phyloP scores from a whole-genome alignment of 1,140 invertebrate species.

The Stegodyphus dumicola region DNA sequence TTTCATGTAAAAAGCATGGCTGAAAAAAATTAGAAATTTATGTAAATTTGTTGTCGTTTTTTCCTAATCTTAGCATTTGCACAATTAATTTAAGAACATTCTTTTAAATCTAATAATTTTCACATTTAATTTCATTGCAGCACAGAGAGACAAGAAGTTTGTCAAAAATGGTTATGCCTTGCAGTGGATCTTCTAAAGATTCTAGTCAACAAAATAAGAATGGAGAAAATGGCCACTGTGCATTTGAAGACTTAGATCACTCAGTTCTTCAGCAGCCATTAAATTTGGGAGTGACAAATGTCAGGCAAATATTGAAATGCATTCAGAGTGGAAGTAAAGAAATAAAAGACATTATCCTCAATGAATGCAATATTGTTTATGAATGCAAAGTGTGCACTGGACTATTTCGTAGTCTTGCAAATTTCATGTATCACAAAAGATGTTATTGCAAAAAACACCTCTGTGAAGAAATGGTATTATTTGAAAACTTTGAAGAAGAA shows the following conservation, averaged over 20 bases:
- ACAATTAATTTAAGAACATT: too few relatives aligned
- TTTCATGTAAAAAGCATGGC: too few relatives aligned
- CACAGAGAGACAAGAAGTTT: too few relatives aligned
- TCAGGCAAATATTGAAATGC: constrained; percentile 60
- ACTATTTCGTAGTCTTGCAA: constrained; percentile 83
- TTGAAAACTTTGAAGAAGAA: constrained; percentile 46
- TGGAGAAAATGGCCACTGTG: constrained; percentile 35
- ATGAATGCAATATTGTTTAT: constrained; percentile 85
- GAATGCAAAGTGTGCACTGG: constrained; percentile 87
- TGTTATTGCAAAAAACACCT: constrained; percentile 75
- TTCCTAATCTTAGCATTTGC: too few relatives aligned
- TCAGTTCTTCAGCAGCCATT: constrained; percentile 58
- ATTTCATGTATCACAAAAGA: constrained; percentile 86
- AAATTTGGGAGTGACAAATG: constrained; percentile 59
- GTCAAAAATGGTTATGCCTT: not conserved
- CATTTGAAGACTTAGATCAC: constrained; percentile 52
- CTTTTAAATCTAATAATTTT: too few relatives aligned
- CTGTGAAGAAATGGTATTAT: constrained; percentile 51
- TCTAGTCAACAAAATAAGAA: constrained; percentile 10
- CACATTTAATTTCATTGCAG: too few relatives aligned
- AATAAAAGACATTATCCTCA: constrained; percentile 75
- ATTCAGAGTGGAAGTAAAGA: constrained; percentile 68
- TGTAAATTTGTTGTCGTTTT: too few relatives aligned
- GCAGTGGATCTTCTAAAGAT: constrained; percentile 35
- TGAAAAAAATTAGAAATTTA: too few relatives aligned